Conservation (phyloP, 2,888 invertebrate species). For the Furcula furcula region DNA sequence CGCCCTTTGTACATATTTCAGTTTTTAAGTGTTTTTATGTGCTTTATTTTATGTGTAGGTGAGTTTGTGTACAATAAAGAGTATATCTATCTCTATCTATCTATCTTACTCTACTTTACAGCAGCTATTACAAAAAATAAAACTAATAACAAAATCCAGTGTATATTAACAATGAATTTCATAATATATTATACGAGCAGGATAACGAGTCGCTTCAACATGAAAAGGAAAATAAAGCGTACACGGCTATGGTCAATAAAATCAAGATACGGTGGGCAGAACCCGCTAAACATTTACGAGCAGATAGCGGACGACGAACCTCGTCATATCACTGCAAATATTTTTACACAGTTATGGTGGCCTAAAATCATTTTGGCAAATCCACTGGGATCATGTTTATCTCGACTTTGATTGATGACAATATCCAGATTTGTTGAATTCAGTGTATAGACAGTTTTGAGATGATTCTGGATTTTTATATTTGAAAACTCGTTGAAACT, state of each 20-base stretch:
- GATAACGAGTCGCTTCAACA: constrained; percentile 21
- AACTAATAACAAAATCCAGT: constrained; percentile 5
- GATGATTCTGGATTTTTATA: too few relatives aligned
- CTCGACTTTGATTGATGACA: constrained; percentile 24
- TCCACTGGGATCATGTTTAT: constrained; percentile 16
- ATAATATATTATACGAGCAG: constrained; percentile 14
- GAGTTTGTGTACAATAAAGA: too few relatives aligned
- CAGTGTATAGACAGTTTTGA: constrained; percentile 2
- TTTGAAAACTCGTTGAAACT: too few relatives aligned
- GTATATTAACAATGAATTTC: constrained; percentile 20
- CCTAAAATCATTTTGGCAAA: constrained; percentile 9
- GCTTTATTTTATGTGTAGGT: too few relatives aligned
- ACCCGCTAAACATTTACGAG: constrained; percentile 38
- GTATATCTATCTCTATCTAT: too few relatives aligned
- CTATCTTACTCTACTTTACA: too few relatives aligned
- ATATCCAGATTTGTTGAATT: constrained; percentile 17
- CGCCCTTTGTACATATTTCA: too few relatives aligned
- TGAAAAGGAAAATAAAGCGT: constrained; percentile 24
- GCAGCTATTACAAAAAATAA: background rate
- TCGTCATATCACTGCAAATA: constrained; percentile 14
- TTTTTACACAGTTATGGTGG: constrained; percentile 17
- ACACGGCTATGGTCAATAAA: constrained; percentile 28
- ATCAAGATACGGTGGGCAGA: constrained; percentile 32
- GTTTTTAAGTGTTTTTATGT: too few relatives aligned
- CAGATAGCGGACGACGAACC: background rate